These are phyloP conservation scores for Cylas formicarius DNA, from an alignment of 1,140 invertebrate genomes.

Conservation along the genomic window DNA sequence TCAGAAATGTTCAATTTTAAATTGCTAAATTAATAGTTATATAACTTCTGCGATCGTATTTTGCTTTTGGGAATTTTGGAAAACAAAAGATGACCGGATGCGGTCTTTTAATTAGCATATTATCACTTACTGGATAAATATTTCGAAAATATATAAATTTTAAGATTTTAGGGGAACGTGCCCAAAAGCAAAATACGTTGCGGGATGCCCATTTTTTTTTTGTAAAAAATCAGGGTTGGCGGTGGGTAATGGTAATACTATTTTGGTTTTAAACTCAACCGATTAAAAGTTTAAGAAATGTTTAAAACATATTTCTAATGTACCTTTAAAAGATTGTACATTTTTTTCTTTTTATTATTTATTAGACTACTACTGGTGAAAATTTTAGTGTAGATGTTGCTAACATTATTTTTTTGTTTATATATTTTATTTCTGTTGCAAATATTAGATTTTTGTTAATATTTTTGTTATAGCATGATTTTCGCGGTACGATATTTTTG, in stretches of 20 bases:
- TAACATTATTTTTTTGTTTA: conserved; percentile 38
- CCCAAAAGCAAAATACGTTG: conserved; percentile 21
- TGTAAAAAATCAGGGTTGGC: conserved; percentile 35
- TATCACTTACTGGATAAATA: too few relatives aligned
- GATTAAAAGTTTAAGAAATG: conserved; percentile 27
- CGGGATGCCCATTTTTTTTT: conserved; percentile 32
- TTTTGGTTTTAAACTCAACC: conserved; percentile 32
- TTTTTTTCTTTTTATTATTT: conserved; percentile 33
- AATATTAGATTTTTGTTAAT: conserved; percentile 31
- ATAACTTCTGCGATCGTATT: conserved; percentile 1
- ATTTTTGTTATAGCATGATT: conserved; percentile 28
- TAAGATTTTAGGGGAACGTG: too few relatives aligned
- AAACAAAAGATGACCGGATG: neutral
- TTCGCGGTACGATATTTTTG: conserved; percentile 24
- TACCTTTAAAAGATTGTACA: conserved; percentile 37
- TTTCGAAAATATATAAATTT: neutral
- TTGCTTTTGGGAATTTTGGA: neutral
- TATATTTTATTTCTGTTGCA: conserved; percentile 42
- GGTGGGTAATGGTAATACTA: conserved; percentile 36
- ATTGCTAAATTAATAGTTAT: too few relatives aligned
- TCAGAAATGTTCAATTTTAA: conserved; percentile 11
- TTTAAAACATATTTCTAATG: conserved; percentile 35
- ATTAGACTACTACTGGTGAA: conserved; percentile 39
- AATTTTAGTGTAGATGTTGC: conserved; percentile 36
- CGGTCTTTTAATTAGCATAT: too few relatives aligned